These are phyloP conservation scores for Zophobas morio DNA, from an alignment of 1,140 invertebrate genomes.

Conservation along the genomic window DNA sequence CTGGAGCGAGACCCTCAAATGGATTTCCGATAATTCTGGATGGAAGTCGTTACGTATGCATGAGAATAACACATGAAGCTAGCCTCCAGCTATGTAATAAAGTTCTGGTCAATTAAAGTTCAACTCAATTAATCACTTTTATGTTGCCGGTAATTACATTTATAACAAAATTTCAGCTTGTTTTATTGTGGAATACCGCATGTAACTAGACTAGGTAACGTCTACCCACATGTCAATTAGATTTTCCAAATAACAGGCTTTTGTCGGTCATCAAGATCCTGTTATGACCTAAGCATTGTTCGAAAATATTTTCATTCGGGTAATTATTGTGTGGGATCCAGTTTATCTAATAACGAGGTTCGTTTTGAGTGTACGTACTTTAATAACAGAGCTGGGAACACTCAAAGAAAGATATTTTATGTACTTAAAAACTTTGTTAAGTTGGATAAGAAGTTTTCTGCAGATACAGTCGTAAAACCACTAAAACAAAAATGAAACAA, in stretches of 20 bases:
- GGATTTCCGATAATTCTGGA: conserved; percentile 33
- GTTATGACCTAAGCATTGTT: not conserved
- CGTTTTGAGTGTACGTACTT: conserved; percentile 14
- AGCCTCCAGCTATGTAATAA: not conserved
- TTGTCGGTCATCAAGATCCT: no score
- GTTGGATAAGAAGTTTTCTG: conserved; percentile 35
- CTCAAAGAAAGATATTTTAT: conserved; percentile 31
- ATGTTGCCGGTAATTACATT: not conserved
- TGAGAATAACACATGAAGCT: not conserved
- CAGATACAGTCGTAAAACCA: conserved; percentile 37
- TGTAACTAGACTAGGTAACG: not conserved
- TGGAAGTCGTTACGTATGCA: conserved; percentile 20
- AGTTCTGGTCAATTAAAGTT: not conserved
- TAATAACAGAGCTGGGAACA: conserved; percentile 32
- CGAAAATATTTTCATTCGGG: not conserved
- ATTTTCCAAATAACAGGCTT: no score
- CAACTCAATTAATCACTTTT: conserved; percentile 5
- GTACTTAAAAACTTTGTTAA: conserved; percentile 39
- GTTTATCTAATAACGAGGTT: conserved; percentile 4
- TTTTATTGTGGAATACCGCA: not conserved
- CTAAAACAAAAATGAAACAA: conserved; percentile 40
- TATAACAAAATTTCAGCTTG: not conserved
- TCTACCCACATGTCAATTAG: no score
- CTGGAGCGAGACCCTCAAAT: conserved; percentile 4
- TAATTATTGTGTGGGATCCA: conserved; percentile 1